phyloP scores from a whole-genome alignment of 2,113 vertebrate genomes.

The Microcebus griseorufus region DNA sequence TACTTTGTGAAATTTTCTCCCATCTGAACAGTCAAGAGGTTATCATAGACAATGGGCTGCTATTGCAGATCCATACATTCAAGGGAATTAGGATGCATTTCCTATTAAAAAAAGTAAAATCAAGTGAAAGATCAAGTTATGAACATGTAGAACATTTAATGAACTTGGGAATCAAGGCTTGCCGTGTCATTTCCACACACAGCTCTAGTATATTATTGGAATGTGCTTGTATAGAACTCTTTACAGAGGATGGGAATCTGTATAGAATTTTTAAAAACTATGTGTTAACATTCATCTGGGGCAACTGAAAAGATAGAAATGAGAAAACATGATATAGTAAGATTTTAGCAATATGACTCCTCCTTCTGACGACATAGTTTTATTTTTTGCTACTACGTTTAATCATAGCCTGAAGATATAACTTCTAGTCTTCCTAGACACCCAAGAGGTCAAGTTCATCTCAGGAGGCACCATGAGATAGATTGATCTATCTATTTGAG shows the following conservation, averaged over 20 bases:
- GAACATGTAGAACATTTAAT: neutral
- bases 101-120: neutral
- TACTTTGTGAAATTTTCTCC: neutral
- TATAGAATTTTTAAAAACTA: neutral
- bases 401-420: conserved; percentile 18
- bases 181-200: neutral
- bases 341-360: neutral
- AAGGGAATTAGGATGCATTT: neutral
- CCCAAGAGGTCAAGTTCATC: neutral
- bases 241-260: neutral
- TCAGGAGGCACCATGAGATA: neutral
- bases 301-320: neutral
- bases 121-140: conserved; percentile 15
- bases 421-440: neutral
- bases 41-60: neutral
- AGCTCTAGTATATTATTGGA: neutral
- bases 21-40: neutral
- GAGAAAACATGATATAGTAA: neutral
- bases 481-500: neutral
- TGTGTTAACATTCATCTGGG: neutral
- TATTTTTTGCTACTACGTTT: neutral
- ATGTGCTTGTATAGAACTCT: neutral
- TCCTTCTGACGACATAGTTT: neutral
- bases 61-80: neutral
- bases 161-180: neutral